Base-by-base conservation (phyloP, 2,888 invertebrate genomes). In the Limnephilus lunatus region DNA sequence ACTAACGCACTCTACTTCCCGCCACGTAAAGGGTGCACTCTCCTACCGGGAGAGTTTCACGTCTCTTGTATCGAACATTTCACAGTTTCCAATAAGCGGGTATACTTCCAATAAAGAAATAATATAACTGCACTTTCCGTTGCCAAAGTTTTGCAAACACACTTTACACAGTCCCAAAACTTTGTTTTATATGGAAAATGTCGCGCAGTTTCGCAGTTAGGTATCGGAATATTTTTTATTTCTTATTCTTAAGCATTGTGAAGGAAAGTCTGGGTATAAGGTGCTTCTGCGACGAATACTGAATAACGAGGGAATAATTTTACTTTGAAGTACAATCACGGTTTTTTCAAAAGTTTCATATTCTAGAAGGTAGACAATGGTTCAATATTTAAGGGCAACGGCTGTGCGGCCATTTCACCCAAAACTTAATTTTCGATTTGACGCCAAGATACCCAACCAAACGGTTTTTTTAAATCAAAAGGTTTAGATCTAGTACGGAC, bases 71-170 rank as follows among this genome's bases (percentile, higher is more conserved):
- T 86, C 25, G 85, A 25, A 39, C 39, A 30, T 53, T 53, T 53
- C 68, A 31, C 68, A 53, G 53, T 25, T 53, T 53, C 87, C 87
- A 87, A 87, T 87, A 87, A 87, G 68, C 87, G 31, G 87, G 53
- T 87, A 48, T 35, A 53, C 86, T 81, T 86, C 86, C 90, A 86
- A 86, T 92, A 90, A 53, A 80, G 86, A 48, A 92, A 89, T 89
- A 90, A 92, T 92, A 90, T 81, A 92, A 92, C 32, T 92, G 86
- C 53, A 92, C 92, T 92, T 90, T 80, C 44, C 48, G 31, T 81
- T 25, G 90, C 48, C 12, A 30, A 92, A 92, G 83, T 91, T 91
- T 85, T 83, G 25, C 90, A 92, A 85, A 88, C 91, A 91, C 81
- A 80, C 91, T 91, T 81, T 87, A 87, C 86, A 44, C 89, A 39